A percentile compares a stretch with the other conserved stretches of the same genome.
phyloP scores from a whole-genome alignment of 2,888 invertebrate genomes.

The Lasioglossum oenotherae region DNA sequence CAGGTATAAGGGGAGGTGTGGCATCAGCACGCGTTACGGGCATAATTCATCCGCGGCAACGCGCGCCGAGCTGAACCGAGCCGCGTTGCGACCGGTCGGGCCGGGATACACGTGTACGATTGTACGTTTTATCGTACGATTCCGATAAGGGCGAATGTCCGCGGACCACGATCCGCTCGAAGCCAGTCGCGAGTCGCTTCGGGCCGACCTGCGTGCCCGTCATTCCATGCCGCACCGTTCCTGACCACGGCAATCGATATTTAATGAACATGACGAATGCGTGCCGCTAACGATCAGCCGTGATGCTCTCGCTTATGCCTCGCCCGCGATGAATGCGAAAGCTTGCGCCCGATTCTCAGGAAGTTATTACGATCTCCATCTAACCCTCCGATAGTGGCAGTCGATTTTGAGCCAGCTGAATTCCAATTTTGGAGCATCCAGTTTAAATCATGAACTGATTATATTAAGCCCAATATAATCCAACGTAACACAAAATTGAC shows the following conservation, averaged over 20 bases:
- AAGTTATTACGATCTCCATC: neutral
- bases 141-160: conserved; percentile 65
- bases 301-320: conserved; percentile 35
- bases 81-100: conserved; percentile 31
- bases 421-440: neutral
- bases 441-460: no score
- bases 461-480: no score
- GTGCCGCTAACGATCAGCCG: conserved; percentile 49
- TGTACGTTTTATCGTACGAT: conserved; percentile 73
- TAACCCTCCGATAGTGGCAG: neutral
- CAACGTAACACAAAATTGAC: neutral
- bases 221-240: conserved; percentile 14
- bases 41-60: conserved; percentile 77
- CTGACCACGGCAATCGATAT: conserved; percentile 66
- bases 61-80: neutral
- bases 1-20: conserved; percentile 76
- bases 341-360: conserved; percentile 24
- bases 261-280: conserved; percentile 65
- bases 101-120: conserved; percentile 72
- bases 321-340: conserved; percentile 32
- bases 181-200: neutral
- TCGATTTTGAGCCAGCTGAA: neutral
- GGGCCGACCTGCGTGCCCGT: conserved; percentile 23
- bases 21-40: conserved; percentile 79
- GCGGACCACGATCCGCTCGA: conserved; percentile 29